Evolutionary conservation across 2,113 vertebrate species (phyloP), one percentile per base, ranked within the genome.

Genomic region (Gnathonemus echidnorhynchus): DNA sequence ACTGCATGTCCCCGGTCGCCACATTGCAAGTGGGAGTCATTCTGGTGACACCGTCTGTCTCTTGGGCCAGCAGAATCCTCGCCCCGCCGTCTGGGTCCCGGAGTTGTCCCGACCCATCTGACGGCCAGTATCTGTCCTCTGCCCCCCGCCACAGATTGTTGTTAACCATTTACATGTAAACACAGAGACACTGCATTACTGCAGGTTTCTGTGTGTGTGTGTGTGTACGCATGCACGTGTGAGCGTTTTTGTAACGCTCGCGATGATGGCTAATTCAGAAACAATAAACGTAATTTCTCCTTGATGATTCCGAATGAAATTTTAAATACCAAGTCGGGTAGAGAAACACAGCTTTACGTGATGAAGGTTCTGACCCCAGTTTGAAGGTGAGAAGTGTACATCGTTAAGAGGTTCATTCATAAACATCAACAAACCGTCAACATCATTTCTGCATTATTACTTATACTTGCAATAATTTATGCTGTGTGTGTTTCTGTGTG

Each of bases 101-200:
- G 89, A 93, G 91, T 92, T 91, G 62, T 85, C 91, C 92, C 93
- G 94, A 93, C 94, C 95, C 95, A 96, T 95, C 94, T 96, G 95
- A 95, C 93, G 70, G 39, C n/a, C 53, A 3, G 45, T 56, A 39
- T 27, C 89, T 39, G 80, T 56, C 42, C 70, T 19, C 50, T 31
- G 74, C 77, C 31, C 52, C 93, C 92, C 93, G 93, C 92, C 93
- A 93, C 96, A 96, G 95, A 96, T 95, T 96, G 96, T 96, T 96
- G 95, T 96, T 95, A 94, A 95, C 92, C 95, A 95, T 96, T 96
- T 96, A 93, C 95, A 96, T 95, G 95, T 96, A 95, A 96, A 96
- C 95, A 96, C 94, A 96, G 94, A 95, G 94, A 94, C 91, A 93
- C 89, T 31, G 80, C 80, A 31, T 77, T 48, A 35, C 13, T 27